phyloP scores from a whole-genome alignment of 2,888 invertebrate genomes.

The Mythimna loreyi region DNA sequence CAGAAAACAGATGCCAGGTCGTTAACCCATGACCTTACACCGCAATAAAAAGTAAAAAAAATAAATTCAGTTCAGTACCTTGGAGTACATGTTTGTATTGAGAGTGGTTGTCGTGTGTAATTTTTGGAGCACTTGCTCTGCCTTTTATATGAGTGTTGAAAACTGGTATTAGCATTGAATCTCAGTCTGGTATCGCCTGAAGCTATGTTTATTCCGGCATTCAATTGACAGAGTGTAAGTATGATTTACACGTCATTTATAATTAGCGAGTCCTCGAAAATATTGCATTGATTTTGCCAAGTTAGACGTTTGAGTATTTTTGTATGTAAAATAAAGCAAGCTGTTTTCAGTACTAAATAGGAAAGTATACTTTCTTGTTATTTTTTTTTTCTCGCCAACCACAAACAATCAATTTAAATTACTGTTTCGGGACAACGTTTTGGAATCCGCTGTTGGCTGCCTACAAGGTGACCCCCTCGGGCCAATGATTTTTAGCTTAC shows the following conservation, averaged over 20 bases:
- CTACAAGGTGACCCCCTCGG: no score
- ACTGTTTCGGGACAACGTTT: no score
- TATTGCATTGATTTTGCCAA: background rate
- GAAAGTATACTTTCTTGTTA: no score
- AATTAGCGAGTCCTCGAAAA: slow-evolving; percentile 25
- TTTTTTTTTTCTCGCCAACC: no score
- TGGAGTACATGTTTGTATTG: slow-evolving; percentile 86
- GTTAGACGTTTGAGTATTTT: background rate
- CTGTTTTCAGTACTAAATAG: background rate
- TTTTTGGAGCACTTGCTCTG: slow-evolving; percentile 79
- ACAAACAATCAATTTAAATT: no score
- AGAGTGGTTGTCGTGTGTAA: slow-evolving; percentile 76
- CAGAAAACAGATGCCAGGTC: background rate
- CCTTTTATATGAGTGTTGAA: slow-evolving; percentile 83
- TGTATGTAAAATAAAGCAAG: background rate
- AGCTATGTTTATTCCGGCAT: slow-evolving; percentile 55
- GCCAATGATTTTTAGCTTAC: no score
- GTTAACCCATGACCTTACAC: slow-evolving; percentile 16
- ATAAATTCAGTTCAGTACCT: slow-evolving; percentile 72
- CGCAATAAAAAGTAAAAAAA: slow-evolving; percentile 6
- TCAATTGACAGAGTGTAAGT: slow-evolving; percentile 39
- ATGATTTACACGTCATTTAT: slow-evolving; percentile 30
- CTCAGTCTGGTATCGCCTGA: slow-evolving; percentile 57
- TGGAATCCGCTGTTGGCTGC: no score
- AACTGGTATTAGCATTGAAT: slow-evolving; percentile 80